Percentiles rank a stretch among this genome's conserved stretches.
Conservation (phyloP, 1,140 invertebrate genomes). For the Choristoneura fumiferana region DNA sequence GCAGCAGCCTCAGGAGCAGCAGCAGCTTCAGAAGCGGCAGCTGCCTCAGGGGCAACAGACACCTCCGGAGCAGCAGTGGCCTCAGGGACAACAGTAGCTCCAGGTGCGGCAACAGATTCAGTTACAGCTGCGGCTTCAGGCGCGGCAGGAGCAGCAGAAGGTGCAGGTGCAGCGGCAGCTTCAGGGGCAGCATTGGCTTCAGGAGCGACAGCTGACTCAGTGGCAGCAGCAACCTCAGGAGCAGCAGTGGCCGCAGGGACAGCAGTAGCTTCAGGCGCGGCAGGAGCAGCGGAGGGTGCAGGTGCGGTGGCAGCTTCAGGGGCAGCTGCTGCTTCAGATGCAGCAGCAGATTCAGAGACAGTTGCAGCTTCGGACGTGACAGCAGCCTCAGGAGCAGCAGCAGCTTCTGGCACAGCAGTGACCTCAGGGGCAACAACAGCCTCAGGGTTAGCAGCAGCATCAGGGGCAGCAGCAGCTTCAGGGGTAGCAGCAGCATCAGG, state of each 20-base stretch:
- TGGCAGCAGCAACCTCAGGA: neutral
- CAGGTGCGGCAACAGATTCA: neutral
- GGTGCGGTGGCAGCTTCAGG: neutral
- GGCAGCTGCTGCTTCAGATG: neutral
- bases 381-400: neutral
- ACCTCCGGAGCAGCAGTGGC: neutral
- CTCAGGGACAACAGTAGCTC: constrained; percentile 3
- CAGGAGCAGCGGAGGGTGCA: neutral
- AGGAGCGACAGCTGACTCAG: neutral
- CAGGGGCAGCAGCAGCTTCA: neutral
- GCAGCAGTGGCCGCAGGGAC: neutral
- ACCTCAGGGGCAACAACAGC: neutral
- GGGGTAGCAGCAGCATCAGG: neutral
- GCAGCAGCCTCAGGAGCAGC: neutral
- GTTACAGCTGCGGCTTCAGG: neutral
- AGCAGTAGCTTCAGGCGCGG: neutral
- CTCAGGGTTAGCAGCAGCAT: neutral
- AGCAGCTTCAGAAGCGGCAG: neutral
- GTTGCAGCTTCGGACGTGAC: neutral
- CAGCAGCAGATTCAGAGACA: neutral
- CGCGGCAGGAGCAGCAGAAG: neutral
- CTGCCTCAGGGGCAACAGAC: neutral
- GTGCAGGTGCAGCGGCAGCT: neutral
- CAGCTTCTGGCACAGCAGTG: neutral
- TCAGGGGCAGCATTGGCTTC: neutral